phyloP scores from a whole-genome alignment of 1,140 invertebrate species.

The Dolichoris vasculosae region DNA sequence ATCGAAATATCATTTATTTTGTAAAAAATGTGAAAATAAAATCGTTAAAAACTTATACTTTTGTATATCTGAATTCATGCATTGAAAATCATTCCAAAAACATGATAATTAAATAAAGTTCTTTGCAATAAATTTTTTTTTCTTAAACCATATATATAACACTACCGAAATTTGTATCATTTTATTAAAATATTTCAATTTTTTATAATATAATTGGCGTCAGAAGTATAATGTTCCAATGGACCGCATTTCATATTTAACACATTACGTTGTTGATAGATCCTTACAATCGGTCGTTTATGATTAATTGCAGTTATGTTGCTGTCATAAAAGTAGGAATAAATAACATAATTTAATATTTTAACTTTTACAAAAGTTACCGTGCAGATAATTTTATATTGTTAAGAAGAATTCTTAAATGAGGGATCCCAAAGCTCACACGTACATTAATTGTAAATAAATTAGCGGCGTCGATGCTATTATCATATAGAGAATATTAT shows the following conservation, averaged over 20 bases:
- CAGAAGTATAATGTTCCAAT: background rate
- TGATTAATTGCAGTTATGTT: background rate
- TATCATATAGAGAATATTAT: too few species aligned
- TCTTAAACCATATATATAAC: background rate
- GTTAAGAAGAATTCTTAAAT: background rate
- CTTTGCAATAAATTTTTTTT: background rate
- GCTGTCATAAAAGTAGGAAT: background rate
- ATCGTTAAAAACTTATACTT: too few species aligned
- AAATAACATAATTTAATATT: background rate
- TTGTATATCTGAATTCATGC: too few species aligned
- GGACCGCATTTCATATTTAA: background rate
- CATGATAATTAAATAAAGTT: background rate
- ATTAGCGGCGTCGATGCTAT: background rate
- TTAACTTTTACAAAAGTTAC: background rate
- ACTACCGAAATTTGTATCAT: background rate
- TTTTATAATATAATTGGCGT: background rate
- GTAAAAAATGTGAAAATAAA: too few species aligned
- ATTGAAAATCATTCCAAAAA: too few species aligned
- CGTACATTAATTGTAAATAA: background rate
- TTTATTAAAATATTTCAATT: background rate
- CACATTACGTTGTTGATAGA: background rate
- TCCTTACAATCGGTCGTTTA: background rate
- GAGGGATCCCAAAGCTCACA: background rate
- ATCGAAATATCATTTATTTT: too few species aligned
- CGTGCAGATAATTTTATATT: background rate